Conservation (phyloP, 2,888 invertebrate species). For the Nycteola revayana region DNA sequence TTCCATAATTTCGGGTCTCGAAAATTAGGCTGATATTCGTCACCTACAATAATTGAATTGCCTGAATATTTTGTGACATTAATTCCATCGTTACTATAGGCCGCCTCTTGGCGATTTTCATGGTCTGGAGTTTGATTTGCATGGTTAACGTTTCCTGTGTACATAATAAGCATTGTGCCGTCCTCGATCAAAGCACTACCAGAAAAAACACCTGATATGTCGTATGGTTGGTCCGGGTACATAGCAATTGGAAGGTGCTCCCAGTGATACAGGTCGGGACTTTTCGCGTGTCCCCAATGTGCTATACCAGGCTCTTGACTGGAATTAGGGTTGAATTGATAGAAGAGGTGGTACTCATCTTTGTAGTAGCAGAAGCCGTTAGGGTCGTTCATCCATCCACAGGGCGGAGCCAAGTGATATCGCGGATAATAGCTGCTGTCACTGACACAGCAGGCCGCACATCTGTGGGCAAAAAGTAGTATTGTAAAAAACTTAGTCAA, state of each 20-base stretch:
- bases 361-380: slow-evolving; percentile 71
- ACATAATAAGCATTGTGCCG: slow-evolving; percentile 53
- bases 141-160: slow-evolving; percentile 62
- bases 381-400: slow-evolving; percentile 81
- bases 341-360: slow-evolving; percentile 71
- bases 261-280: slow-evolving; percentile 72
- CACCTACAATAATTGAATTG: slow-evolving; percentile 58
- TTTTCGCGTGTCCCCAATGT: slow-evolving; percentile 78
- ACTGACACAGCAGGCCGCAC: slow-evolving; percentile 22
- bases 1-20: slow-evolving; percentile 78
- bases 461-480: slow-evolving; percentile 31
- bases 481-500: slow-evolving; percentile 32
- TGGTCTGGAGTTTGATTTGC: slow-evolving; percentile 46
- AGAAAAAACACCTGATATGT: slow-evolving; percentile 66
- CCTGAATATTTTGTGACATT: slow-evolving; percentile 48
- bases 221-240: slow-evolving; percentile 62
- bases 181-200: slow-evolving; percentile 69
- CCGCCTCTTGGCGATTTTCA: slow-evolving; percentile 56
- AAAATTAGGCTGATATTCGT: slow-evolving; percentile 58
- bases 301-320: slow-evolving; percentile 55
- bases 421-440: slow-evolving; percentile 47
- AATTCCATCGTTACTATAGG: slow-evolving; percentile 56
- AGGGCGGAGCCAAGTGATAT: slow-evolving; percentile 56
- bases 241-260: slow-evolving; percentile 67
- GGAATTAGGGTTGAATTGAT: slow-evolving; percentile 69